Percentiles rank a stretch among this genome's conserved stretches.
phyloP scores from a whole-genome alignment of 2,797 vertebrate species.

The Rhynchotus rufescens region DNA sequence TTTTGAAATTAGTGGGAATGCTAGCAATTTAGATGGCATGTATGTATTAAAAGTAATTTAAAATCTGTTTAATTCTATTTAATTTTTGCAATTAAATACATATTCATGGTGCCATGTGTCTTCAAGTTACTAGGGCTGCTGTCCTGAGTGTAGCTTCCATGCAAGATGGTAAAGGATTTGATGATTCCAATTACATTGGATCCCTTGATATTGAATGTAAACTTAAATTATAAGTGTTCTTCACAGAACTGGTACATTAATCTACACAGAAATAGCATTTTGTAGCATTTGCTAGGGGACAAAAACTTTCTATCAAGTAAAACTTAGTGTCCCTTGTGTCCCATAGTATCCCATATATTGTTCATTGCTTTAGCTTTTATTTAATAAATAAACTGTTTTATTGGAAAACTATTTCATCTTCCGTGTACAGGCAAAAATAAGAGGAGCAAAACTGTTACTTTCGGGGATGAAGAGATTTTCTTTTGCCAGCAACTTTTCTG shows the following conservation, averaged over 20 bases:
- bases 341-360: neutral
- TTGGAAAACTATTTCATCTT: neutral
- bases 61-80: neutral
- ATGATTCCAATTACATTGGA: neutral
- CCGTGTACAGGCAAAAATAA: accelerated
- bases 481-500: neutral
- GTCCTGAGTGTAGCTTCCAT: neutral
- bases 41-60: neutral
- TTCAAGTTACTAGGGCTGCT: neutral
- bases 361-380: neutral
- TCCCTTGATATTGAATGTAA: neutral
- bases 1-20: neutral
- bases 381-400: too few relatives aligned
- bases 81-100: neutral
- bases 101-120: neutral
- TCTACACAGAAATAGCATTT: neutral
- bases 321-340: neutral
- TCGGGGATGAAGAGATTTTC: neutral
- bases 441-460: neutral
- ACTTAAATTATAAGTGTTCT: neutral
- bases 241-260: neutral
- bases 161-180: neutral
- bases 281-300: neutral
- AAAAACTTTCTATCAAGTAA: neutral
- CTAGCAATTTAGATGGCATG: neutral